Conservation (phyloP, 2,797 vertebrate genomes). For the Kryptolebias ocellatus region DNA sequence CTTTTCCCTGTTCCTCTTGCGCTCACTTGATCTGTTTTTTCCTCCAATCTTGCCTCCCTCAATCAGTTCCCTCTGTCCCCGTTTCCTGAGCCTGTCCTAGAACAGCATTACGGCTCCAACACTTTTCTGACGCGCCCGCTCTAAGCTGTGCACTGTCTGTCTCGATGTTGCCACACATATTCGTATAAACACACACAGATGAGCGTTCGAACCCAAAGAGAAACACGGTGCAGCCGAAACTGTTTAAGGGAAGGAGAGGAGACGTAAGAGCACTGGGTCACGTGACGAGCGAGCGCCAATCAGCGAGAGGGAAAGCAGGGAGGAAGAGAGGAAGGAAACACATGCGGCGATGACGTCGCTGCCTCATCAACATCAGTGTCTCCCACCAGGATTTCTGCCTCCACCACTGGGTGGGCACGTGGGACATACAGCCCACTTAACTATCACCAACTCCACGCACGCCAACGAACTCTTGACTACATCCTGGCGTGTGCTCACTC, state of each 20-base stretch:
- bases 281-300: slow-evolving; percentile 67
- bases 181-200: slow-evolving; percentile 56
- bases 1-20: slow-evolving; percentile 36
- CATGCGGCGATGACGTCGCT: slow-evolving; percentile 71
- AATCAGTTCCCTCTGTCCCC: slow-evolving; percentile 57
- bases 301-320: slow-evolving; percentile 57
- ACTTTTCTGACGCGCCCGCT: slow-evolving; percentile 49
- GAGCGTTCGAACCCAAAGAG: slow-evolving; percentile 71
- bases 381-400: slow-evolving; percentile 58
- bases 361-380: slow-evolving; percentile 56
- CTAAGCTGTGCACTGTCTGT: slow-evolving; percentile 55
- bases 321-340: slow-evolving; percentile 68
- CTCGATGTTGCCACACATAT: slow-evolving; percentile 58
- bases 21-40: slow-evolving; percentile 51
- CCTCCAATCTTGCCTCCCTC: slow-evolving; percentile 55
- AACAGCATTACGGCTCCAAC: slow-evolving; percentile 54
- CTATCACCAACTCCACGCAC: slow-evolving; percentile 48
- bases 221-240: slow-evolving; percentile 68
- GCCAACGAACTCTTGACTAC: slow-evolving; percentile 52
- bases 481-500: slow-evolving; percentile 35
- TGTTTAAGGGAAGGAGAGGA: slow-evolving; percentile 69
- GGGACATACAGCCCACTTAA: slow-evolving; percentile 50
- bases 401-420: slow-evolving; percentile 62
- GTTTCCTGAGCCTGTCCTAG: slow-evolving; percentile 63
- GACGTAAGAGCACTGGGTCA: slow-evolving; percentile 73